These are phyloP conservation scores for Bugulina stolonifera DNA, from an alignment of 2,888 invertebrate species.

Conservation along the genomic window DNA sequence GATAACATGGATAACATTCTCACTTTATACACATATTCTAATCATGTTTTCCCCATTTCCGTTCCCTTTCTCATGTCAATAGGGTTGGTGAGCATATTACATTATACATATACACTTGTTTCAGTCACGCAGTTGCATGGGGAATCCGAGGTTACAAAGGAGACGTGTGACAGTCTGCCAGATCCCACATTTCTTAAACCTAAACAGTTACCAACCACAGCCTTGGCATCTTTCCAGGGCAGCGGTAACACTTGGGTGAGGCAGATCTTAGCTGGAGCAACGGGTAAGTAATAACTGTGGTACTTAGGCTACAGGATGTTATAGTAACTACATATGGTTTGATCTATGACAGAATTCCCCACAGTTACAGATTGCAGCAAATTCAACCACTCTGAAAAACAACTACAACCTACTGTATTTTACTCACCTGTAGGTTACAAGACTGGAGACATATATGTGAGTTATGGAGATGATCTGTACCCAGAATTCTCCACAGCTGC, in stretches of 20 bases:
- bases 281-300: constrained; percentile 33
- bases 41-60: too few relatives aligned
- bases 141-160: neutral
- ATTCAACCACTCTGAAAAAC: too few relatives aligned
- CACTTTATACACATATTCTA: too few relatives aligned
- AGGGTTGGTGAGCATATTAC: too few relatives aligned
- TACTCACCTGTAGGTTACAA: constrained; percentile 19
- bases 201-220: constrained; percentile 41
- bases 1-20: too few relatives aligned
- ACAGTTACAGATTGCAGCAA: too few relatives aligned
- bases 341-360: too few relatives aligned
- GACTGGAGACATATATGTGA: constrained; percentile 18
- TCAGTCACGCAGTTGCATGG: neutral
- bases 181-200: constrained; percentile 3
- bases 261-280: constrained; percentile 71
- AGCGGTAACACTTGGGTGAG: constrained; percentile 79
- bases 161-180: neutral
- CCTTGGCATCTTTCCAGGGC: constrained; percentile 74
- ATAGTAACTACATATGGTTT: too few relatives aligned
- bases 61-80: too few relatives aligned
- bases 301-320: too few relatives aligned
- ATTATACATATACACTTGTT: too few relatives aligned
- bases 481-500: constrained; percentile 16
- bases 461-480: constrained; percentile 16
- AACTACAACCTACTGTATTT: too few relatives aligned